Conservation (phyloP, 2,113 vertebrate species). For the Fulmarus glacialis region DNA sequence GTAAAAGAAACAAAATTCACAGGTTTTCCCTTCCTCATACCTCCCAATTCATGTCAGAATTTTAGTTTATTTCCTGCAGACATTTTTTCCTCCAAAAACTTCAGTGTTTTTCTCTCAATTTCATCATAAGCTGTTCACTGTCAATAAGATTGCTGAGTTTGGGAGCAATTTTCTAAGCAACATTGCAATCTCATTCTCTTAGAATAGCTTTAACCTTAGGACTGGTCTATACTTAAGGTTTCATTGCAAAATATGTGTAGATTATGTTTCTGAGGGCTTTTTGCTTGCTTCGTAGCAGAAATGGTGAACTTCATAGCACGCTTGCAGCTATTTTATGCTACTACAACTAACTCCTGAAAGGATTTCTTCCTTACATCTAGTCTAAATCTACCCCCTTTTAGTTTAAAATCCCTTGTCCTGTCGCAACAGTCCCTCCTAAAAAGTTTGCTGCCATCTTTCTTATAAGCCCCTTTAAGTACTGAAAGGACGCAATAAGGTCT, state of each 20-base stretch:
- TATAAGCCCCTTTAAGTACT: no score
- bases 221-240: conserved; percentile 30
- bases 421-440: no score
- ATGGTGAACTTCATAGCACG: not conserved
- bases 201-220: conserved; percentile 27
- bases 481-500: no score
- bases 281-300: not conserved
- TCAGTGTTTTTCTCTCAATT: not conserved
- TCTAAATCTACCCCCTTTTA: no score
- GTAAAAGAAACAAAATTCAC: not conserved
- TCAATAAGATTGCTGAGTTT: not conserved
- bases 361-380: no score
- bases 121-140: not conserved
- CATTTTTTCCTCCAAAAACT: not conserved
- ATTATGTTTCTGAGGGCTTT: not conserved
- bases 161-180: conserved; percentile 21
- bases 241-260: not conserved
- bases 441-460: no score
- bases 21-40: not conserved
- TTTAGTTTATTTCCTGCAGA: not conserved
- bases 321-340: not conserved
- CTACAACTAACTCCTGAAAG: not conserved
- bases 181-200: not conserved
- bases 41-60: not conserved
- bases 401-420: no score